phyloP scores from a whole-genome alignment of 2,888 invertebrate genomes.

The Mactromeris polynyma region DNA sequence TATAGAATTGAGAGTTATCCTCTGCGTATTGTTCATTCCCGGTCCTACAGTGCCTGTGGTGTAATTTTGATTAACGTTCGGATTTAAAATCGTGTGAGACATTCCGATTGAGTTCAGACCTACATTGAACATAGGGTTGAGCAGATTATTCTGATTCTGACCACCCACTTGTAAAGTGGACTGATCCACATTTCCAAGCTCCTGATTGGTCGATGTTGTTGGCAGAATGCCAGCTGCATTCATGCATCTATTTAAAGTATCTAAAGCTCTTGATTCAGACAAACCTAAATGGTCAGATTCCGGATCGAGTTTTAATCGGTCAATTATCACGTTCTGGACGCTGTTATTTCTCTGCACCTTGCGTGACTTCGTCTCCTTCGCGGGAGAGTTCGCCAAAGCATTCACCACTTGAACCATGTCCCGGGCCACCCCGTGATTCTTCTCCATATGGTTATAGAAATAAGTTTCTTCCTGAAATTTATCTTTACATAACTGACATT shows the following conservation, averaged over 20 bases:
- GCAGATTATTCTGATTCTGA: constrained; percentile 39
- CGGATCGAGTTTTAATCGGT: not conserved
- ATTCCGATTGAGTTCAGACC: constrained; percentile 24
- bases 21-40: constrained; percentile 41
- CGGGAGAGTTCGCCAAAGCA: not conserved
- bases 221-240: constrained; percentile 63
- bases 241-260: constrained; percentile 63
- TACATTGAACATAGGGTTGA: constrained; percentile 27
- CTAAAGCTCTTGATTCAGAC: constrained; percentile 25
- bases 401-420: constrained; percentile 51
- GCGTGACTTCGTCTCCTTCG: constrained; percentile 28
- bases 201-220: constrained; percentile 32
- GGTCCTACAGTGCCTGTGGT: constrained; percentile 25
- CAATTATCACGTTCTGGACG: constrained; percentile 7
- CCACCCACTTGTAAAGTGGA: constrained; percentile 6
- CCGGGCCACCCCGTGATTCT: constrained; percentile 41
- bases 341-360: not conserved
- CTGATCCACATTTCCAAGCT: constrained; percentile 30
- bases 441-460: constrained; percentile 66
- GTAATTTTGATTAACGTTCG: constrained; percentile 36
- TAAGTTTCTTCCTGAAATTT: constrained; percentile 58
- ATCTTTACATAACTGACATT: constrained; percentile 62
- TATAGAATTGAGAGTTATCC: constrained; percentile 44
- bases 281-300: not conserved
- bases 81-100: constrained; percentile 44